These are phyloP conservation scores for Aspidapion aeneum DNA, from an alignment of 2,888 invertebrate genomes.

Conservation along the genomic window DNA sequence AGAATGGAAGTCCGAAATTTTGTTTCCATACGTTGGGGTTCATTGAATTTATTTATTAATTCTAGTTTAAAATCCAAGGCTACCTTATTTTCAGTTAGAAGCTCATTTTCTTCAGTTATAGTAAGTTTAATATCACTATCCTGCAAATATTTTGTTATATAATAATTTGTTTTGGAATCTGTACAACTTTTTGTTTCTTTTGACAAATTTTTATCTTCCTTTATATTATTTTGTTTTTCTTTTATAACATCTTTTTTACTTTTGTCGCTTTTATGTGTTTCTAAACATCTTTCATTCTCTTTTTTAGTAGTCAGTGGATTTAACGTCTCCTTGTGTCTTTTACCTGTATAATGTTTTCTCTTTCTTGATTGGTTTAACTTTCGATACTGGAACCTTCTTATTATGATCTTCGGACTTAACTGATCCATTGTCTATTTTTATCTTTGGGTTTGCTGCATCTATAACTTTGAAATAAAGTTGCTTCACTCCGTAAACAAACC, in stretches of 20 bases:
- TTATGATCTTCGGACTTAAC: constrained; percentile 33
- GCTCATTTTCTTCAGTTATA: too few relatives aligned
- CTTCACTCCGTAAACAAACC: constrained; percentile 38
- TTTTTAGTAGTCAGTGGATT: constrained; percentile 28
- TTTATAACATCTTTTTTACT: constrained; percentile 12
- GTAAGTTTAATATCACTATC: too few relatives aligned
- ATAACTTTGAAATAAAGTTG: constrained; percentile 40
- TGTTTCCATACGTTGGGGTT: too few relatives aligned
- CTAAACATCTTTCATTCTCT: constrained; percentile 19
- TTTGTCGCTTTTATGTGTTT: constrained; percentile 13
- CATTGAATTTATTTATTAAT: too few relatives aligned
- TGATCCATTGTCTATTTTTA: constrained; percentile 44
- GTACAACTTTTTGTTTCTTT: neutral
- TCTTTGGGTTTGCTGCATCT: constrained; percentile 42
- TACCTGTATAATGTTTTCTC: constrained; percentile 34
- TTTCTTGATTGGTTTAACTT: constrained; percentile 43
- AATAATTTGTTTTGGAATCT: constrained; percentile 12
- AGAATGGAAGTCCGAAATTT: too few relatives aligned
- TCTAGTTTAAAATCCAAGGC: neutral
- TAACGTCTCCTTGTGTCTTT: constrained; percentile 39
- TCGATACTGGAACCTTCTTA: constrained; percentile 34
- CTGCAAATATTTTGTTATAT: too few relatives aligned
- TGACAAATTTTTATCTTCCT: neutral
- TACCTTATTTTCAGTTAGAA: too few relatives aligned
- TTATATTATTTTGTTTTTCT: neutral